phyloP scores from a whole-genome alignment of 2,888 invertebrate species.

The Sicus ferrugineus region DNA sequence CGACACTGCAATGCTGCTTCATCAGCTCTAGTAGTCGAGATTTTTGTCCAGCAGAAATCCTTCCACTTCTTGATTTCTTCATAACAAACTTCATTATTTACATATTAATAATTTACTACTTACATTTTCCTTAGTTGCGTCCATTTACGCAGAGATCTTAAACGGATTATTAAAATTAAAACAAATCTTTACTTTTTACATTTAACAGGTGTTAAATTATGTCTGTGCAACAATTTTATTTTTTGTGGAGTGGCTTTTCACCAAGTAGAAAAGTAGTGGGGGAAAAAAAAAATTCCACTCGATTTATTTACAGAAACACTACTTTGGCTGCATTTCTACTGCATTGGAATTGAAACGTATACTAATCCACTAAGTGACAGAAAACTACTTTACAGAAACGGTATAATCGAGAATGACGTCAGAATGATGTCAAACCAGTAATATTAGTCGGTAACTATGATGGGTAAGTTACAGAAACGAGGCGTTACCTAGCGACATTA shows the following conservation, averaged over 20 bases:
- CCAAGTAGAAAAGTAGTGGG: background rate
- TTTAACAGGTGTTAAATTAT: too few species aligned
- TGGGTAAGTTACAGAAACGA: too few species aligned
- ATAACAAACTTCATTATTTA: constrained; percentile 1
- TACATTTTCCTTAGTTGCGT: background rate
- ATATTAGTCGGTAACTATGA: too few species aligned
- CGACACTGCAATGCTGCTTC: constrained; percentile 12
- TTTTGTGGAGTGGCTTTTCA: too few species aligned
- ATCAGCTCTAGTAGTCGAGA: constrained; percentile 13
- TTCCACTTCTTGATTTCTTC: background rate
- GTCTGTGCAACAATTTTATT: too few species aligned
- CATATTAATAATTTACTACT: background rate
- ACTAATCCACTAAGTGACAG: background rate
- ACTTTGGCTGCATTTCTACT: background rate
- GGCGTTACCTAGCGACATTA: too few species aligned
- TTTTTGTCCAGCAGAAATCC: background rate
- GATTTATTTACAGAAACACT: constrained; percentile 9
- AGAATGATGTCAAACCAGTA: too few species aligned
- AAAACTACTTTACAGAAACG: too few species aligned
- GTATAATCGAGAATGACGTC: too few species aligned
- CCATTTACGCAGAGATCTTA: background rate
- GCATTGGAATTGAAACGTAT: constrained; percentile 10
- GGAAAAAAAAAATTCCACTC: background rate
- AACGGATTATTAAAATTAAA: background rate
- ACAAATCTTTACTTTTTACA: too few species aligned